Base-by-base conservation (phyloP, 2,888 invertebrate species). In the Cheilosia scutellata region DNA sequence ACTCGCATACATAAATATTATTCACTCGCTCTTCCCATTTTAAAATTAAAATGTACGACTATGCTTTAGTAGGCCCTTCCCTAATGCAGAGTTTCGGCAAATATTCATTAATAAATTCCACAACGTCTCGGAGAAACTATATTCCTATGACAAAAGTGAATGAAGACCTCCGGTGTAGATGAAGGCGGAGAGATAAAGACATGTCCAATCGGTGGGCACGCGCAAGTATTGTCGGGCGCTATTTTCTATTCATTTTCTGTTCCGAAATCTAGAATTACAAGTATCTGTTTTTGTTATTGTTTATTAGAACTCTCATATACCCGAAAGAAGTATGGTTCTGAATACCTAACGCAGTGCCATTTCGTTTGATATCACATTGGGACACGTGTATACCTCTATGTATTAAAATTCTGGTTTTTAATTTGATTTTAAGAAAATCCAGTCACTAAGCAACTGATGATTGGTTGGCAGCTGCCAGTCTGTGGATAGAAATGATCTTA, bases 321-420 rank as follows among this genome's bases (percentile, higher is more conserved):
- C 65, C 25, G 13, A 20, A 37, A 49, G 31, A 75, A 65, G 65
- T 40, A 49, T 47, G 75, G 75, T 58, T 75, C 40, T 66, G 66
- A 75, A 75, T 75, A 75, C 49, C 37, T 66, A 58, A 65, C 29
- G 37, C 33, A 27, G 20, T 2, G 20, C 16, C 27, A 53, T 7
- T 5, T 7, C 0, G 7, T 44, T 16, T 9, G 11, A 1, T 9
- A 44, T 0, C 4, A 13, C 13, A 29, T 13, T 55, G 31, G 13
- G 42, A 37, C 70, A 71, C 70, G 71, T 71, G 71, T 20, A 20
- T 2, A 0, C 2, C 20, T 20, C 20, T 20, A 20, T 20, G 20
- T 60, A 16, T 44, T 16, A n/a, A n/a, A 7, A n/a, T 31, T 57
- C 33, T 55, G 16, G 11, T 55, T 68, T 68, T 40, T 40, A 4